Percentiles rank a stretch among this genome's conserved stretches.
Evolutionary conservation across 2,797 vertebrate genomes (phyloP).

Genomic region (Salarias fasciatus): DNA sequence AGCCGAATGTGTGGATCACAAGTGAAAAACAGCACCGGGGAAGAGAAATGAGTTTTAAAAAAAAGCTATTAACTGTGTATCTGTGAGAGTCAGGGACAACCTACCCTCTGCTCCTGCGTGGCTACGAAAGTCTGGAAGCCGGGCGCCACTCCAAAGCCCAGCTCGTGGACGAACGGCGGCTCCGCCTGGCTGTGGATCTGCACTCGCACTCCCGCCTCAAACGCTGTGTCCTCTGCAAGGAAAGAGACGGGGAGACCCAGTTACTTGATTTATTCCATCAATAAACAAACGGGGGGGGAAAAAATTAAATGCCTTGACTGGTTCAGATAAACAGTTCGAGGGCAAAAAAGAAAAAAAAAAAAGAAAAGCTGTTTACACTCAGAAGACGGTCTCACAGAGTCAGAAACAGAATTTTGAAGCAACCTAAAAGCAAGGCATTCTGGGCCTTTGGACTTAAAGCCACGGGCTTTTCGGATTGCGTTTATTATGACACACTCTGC

Average conservation of each 20-base stretch:
- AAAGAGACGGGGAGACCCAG: conserved; percentile 11
- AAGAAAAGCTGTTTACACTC: conserved; percentile 24
- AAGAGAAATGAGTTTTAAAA: conserved; percentile 12
- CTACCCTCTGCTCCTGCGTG: conserved; percentile 97
- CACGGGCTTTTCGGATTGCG: conserved; percentile 5
- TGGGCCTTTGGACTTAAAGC: conserved; percentile 24
- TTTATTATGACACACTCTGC: conserved; percentile 25
- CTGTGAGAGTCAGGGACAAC: conserved; percentile 36
- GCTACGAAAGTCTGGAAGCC: conserved; percentile 99
- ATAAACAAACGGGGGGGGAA: conserved; percentile 3
- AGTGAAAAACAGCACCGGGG: conserved; percentile 16
- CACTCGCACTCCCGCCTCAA: conserved; percentile 97
- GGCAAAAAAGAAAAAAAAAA: too few species aligned
- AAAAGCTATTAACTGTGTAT: conserved; percentile 32
- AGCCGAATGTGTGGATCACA: conserved; percentile 14
- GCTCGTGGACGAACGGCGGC: conserved; percentile 96
- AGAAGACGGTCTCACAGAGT: conserved; percentile 7
- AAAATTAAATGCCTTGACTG: not conserved
- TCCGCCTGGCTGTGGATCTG: conserved; percentile 99
- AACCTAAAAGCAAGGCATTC: not conserved
- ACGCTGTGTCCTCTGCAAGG: conserved; percentile 93
- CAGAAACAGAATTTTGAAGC: conserved; percentile 22
- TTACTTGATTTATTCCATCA: too few species aligned
- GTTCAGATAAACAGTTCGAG: conserved; percentile 18
- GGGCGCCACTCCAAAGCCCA: conserved; percentile 98